Base-by-base conservation (phyloP, 2,797 vertebrate genomes). In the Geotrypetes seraphini region DNA sequence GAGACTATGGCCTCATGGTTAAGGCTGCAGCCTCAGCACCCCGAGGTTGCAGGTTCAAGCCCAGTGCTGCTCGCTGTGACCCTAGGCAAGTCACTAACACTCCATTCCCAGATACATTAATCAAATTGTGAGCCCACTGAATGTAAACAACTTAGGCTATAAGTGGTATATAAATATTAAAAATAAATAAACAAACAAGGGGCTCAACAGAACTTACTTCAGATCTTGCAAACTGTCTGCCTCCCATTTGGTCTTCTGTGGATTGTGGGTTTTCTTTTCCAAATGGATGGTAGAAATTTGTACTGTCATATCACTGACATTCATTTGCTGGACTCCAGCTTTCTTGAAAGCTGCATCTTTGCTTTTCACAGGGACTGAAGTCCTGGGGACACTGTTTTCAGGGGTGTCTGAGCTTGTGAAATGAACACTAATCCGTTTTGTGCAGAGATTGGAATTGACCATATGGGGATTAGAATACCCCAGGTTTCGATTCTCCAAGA, bases 251-350 rank as follows among this genome's bases (percentile, higher is more conserved):
- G 25, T 37, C 36, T 35, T 23, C 31, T 37, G 25, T 29, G 25
- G 21, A 19, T 28, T 1, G 4, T 33, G 47, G 63, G 52, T 42
- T 24, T 71, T 60, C 19, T 68, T 67, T 46, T 64, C 84, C 29
- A 96, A 75, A 1, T 85, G 78, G 50, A 96, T 80, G 19, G 83
- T 62, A 13, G 90, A 93, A 50, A 98, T 80, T 63, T 66, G 80
- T 28, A 67, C 62, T 36, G 84, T 74, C 53, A 96, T 73, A 1
- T 79, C 79, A 3, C 75, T 71, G 39, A 96, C 2, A 0, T 53
- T 58, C 20, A 48, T n/a, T 1, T 49, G 59, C 27, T 67, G 64
- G 12, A 38, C 29, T 16, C 47, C 19, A 31, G 76, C 67, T 33
- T 50, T 30, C 31, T 16, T 28, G 0, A 6, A 10, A 17, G 11